These are phyloP conservation scores for Catamblyrhynchus diadema DNA, from an alignment of 2,797 vertebrate species.

Conservation along the genomic window DNA sequence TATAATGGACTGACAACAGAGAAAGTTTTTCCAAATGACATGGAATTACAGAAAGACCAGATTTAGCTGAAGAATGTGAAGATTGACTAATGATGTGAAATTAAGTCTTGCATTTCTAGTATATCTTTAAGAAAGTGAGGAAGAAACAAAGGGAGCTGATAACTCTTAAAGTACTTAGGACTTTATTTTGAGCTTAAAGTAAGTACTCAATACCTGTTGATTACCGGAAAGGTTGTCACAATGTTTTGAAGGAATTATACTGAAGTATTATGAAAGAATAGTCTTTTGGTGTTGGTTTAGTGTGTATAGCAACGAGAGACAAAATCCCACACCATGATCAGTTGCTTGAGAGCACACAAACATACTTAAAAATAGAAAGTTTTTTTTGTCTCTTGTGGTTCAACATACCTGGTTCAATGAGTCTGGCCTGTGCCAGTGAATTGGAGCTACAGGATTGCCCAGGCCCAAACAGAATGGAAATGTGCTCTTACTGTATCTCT, in stretches of 20 bases:
- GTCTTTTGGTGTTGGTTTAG: background rate
- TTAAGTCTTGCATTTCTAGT: background rate
- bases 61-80: background rate
- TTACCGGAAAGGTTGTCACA: background rate
- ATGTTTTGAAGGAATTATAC: background rate
- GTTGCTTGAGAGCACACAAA: background rate
- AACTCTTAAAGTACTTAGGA: background rate
- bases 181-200: background rate
- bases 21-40: background rate
- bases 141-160: background rate
- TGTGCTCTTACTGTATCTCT: background rate
- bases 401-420: fast-evolving
- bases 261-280: background rate
- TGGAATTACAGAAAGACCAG: background rate
- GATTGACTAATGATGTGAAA: background rate
- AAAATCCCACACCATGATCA: background rate
- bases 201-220: background rate
- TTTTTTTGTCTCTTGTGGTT: background rate
- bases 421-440: background rate
- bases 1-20: background rate
- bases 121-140: background rate
- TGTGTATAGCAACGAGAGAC: background rate
- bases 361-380: background rate
- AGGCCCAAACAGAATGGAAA: background rate
- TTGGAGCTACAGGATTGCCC: background rate